These are phyloP conservation scores for Semnornis frantzii DNA, from an alignment of 2,113 vertebrate species.

Conservation along the genomic window DNA sequence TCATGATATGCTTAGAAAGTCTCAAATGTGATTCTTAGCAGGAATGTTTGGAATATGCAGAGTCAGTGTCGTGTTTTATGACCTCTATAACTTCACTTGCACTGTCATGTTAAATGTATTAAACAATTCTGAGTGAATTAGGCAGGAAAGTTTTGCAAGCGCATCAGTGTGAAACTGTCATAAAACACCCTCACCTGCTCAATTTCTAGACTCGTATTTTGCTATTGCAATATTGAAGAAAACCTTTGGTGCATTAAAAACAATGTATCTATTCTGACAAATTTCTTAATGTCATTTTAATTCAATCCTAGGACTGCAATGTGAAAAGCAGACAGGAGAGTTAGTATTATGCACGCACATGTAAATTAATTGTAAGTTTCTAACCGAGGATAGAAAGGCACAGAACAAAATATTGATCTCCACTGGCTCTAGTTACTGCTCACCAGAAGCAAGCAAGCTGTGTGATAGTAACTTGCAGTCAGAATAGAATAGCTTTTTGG, in stretches of 20 bases:
- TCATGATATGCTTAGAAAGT: neutral
- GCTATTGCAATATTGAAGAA: neutral
- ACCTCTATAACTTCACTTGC: neutral
- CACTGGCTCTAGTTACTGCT: neutral
- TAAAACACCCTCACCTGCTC: neutral
- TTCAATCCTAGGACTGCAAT: neutral
- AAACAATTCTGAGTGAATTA: neutral
- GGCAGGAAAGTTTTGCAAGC: neutral
- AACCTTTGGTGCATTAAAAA: neutral
- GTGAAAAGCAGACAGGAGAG: neutral
- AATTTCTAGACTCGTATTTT: neutral
- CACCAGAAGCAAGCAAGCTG: neutral
- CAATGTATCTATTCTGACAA: neutral
- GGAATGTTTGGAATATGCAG: neutral
- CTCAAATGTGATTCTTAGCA: neutral
- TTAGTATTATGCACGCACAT: neutral
- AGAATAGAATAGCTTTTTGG: neutral
- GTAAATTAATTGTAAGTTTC: neutral
- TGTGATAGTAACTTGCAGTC: neutral
- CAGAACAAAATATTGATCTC: neutral
- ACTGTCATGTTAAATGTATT: neutral
- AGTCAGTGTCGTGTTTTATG: neutral
- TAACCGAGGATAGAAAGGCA: neutral
- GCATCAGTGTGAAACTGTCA: neutral
- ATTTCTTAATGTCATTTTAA: neutral